These are phyloP conservation scores for Lepidocyrtoides sp. DNA, from an alignment of 2,888 invertebrate genomes.

Conservation along the genomic window DNA sequence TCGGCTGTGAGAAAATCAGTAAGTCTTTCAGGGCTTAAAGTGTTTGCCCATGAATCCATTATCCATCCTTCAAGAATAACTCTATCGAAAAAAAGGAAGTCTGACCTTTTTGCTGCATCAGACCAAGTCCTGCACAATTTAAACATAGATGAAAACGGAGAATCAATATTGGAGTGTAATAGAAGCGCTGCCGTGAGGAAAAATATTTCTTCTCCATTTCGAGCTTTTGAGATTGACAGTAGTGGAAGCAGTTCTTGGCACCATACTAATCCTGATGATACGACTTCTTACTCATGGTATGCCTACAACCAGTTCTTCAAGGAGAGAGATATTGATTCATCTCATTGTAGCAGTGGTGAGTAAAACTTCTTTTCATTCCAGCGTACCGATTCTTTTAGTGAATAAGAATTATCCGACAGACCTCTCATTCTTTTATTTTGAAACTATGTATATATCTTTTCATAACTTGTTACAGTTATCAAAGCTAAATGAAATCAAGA, in stretches of 20 bases:
- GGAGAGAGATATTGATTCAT: background rate
- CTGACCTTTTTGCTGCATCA: background rate
- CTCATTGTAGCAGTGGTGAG: constrained; percentile 19
- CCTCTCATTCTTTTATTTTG: too few species aligned
- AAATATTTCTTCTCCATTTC: constrained; percentile 7
- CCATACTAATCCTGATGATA: constrained; percentile 2
- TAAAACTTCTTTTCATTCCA: too few species aligned
- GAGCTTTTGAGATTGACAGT: constrained; percentile 42
- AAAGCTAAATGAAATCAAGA: too few species aligned
- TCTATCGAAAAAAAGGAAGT: background rate
- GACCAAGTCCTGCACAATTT: background rate
- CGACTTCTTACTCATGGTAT: background rate
- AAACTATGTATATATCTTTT: too few species aligned
- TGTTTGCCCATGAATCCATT: constrained; percentile 42
- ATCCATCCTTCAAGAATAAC: background rate
- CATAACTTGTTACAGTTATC: too few species aligned
- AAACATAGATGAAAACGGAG: background rate
- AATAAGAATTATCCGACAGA: too few species aligned
- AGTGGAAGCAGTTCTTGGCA: background rate
- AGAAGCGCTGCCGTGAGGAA: background rate
- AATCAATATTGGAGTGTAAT: constrained; percentile 1
- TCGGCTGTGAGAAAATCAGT: constrained; percentile 28
- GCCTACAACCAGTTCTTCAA: background rate
- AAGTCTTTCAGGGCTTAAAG: constrained; percentile 51
- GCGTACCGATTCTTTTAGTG: too few species aligned